Evolutionary conservation across 2,113 vertebrate species (phyloP).

Genomic region (Megaptera novaeangliae): DNA sequence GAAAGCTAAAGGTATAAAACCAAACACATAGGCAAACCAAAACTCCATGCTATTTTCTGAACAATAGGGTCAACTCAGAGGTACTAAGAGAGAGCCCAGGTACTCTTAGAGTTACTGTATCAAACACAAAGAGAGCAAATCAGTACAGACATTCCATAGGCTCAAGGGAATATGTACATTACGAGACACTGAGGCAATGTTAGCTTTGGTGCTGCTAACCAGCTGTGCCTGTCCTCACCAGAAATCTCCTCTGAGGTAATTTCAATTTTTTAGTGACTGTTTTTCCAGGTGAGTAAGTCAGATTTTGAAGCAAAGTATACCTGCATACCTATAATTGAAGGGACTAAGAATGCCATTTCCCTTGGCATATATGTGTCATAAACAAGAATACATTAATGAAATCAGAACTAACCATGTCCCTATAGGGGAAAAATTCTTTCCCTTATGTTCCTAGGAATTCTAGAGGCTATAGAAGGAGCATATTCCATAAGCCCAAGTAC

Average conservation of each 20-base stretch:
- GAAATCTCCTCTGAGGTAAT: background rate
- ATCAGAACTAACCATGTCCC: background rate
- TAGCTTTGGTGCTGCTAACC: background rate
- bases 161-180: background rate
- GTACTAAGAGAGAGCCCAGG: background rate
- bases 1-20: background rate
- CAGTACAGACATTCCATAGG: background rate
- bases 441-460: background rate
- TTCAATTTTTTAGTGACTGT: slow-evolving; percentile 3
- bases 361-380: background rate
- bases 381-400: slow-evolving; percentile 40
- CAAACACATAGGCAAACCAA: background rate
- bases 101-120: background rate
- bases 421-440: background rate
- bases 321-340: background rate
- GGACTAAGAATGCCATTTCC: background rate
- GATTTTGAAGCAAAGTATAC: background rate
- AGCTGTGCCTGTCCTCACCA: background rate
- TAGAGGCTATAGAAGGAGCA: background rate
- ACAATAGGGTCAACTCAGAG: background rate
- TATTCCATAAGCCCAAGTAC: background rate
- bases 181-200: background rate
- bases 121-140: background rate
- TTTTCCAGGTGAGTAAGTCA: background rate
- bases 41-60: background rate